Base-by-base conservation (phyloP, 2,888 invertebrate species). In the Thalpophila matura region DNA sequence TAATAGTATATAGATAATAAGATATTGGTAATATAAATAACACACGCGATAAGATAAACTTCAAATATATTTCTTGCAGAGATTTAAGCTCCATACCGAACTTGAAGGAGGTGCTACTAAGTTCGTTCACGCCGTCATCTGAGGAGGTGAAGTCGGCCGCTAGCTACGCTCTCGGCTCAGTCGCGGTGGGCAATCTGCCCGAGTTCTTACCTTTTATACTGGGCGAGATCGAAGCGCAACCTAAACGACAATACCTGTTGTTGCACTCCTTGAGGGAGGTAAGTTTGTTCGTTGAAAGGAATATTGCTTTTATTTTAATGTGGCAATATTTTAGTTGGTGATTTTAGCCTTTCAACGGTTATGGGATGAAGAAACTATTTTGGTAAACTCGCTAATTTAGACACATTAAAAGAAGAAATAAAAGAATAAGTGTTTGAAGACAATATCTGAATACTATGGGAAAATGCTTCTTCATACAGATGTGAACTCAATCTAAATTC, bases 71-170 rank as follows among this genome's bases (percentile, higher is more conserved):
- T 60, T 20, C 61, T 69, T 61, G 18, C 87, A 97, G 97, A 82
- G 98, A 98, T 90, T 93, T 99, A 64, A 98, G 97, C 83, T 95
- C 96, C 29, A 97, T 98, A 68, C 94, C 96, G 42, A 96, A 97
- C 71, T 88, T 99, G 64, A 97, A 98, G 75, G 96, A 97, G 84
- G 97, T 97, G 10, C 96, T 98, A 50, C 95, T 99, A 64, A 96
- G 97, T 71, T 98, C 99, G 16, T 99, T 99, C 91, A 96, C 97
- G 0, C 98, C 98, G 4, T 96, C 97, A 10, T 99, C 98, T 0
- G 99, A 99, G 91, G 99, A 99, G 91, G 98, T 99, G 2, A 99
- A 99, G 91, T 98, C 98, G 0, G 99, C 99, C 0, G 99, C 99
- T 12, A 99, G 99, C 75, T 99, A 99, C 91, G 98, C 99, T 0